Conservation (phyloP, 2,113 vertebrate genomes). For the cat (Felis catus) region F.catus_Fca126_mat1.0 CM031417.1:85676501-85677000, state of each 20-base stretch:
- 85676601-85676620: not conserved
- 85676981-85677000: not conserved
- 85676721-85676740: not conserved
- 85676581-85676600: constrained; percentile 24
- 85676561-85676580: constrained; percentile 22
- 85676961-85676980: not conserved
- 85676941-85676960: not conserved
- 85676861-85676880: not conserved
- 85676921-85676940: constrained; percentile 6
- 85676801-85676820: not conserved
- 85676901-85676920: not conserved
- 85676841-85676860: not conserved
- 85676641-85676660: not conserved
- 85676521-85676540: not conserved
- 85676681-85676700: not conserved
- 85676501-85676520: not conserved
- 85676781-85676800: not conserved
- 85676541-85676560: not conserved
- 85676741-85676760: not conserved
- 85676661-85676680: not conserved
- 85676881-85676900: constrained; percentile 28
- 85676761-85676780: not conserved
- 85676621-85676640: not conserved
- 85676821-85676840: not conserved
- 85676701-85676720: not conserved